A percentile compares a stretch with the other conserved stretches of the same genome.
Evolutionary conservation across 1,140 invertebrate species (phyloP).

Genomic region (Bombus sibiricus): DNA sequence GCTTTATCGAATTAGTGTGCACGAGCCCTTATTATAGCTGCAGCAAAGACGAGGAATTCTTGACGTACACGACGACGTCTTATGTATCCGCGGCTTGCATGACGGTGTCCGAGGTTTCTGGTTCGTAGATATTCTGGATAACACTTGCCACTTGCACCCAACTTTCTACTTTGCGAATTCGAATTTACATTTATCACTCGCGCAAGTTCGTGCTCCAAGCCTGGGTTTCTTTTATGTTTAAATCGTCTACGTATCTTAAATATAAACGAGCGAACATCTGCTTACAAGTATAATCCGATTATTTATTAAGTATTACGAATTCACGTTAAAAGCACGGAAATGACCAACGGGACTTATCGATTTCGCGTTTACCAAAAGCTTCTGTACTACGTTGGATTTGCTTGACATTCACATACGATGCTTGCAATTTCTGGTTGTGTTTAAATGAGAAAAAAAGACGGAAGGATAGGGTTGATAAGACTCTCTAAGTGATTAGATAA

Average conservation of each 20-base stretch:
- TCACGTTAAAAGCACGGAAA: no score
- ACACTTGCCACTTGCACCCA: constrained; percentile 3
- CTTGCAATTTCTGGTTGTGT: constrained; percentile 32
- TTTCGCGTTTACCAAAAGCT: not conserved
- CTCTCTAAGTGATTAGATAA: constrained; percentile 61
- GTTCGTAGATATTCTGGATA: constrained; percentile 33
- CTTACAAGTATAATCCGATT: not conserved
- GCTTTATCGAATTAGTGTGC: constrained; percentile 31
- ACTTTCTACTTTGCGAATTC: constrained; percentile 26
- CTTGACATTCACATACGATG: not conserved
- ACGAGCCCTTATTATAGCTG: constrained; percentile 44
- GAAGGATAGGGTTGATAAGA: constrained; percentile 43
- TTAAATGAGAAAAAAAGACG: constrained; percentile 31
- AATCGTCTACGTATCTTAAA: not conserved
- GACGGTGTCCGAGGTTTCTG: constrained; percentile 21
- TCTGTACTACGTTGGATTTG: not conserved
- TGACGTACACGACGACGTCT: constrained; percentile 43
- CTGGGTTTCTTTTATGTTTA: not conserved
- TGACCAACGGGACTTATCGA: not conserved
- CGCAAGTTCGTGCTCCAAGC: not conserved
- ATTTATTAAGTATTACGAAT: not conserved
- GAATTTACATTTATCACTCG: not conserved
- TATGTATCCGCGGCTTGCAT: constrained; percentile 45
- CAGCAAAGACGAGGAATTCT: constrained; percentile 57
- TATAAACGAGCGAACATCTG: not conserved